Base-by-base conservation (phyloP, 2,888 invertebrate genomes). In the Troilus luridus region DNA sequence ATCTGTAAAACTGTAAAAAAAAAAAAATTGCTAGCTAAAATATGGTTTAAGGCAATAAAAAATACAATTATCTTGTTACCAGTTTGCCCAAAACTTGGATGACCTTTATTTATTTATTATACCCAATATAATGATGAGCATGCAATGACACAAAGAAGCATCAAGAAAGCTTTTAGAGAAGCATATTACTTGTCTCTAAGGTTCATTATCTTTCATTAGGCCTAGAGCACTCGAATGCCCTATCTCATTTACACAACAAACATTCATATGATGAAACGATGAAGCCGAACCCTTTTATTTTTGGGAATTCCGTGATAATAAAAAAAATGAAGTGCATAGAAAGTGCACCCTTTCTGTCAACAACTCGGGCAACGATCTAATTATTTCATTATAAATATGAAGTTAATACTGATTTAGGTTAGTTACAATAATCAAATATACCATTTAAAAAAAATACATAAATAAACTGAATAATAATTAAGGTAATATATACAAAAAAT, bases 191-290 rank as follows among this genome's bases (percentile, higher is more conserved):
- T 24, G 72, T 41, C 17, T 11, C 56, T 54, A 85, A 1, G 56
- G 85, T 54, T n/a, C 85, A 41, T n/a, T 9, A 85, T 85, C 85
- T 85, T 58, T n/a, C 56, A 85, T 56, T 11, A 56, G 81, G 85
- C 56, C 85, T 56, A 56, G 85, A 85, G 85, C 85, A 85, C 85
- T 85, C 85, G 85, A 85, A 85, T 85, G 85, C 85, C 85, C 85
- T 56, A 56, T 58, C 41, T 21, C 21, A 62, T 9, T 88, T n/a
- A 88, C 9, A 24, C 24, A 60, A 88, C n/a, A 60, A 21, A 17
- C 21, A 88, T 8, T n/a, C 10, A 41, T 21, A 81, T 85, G 12
- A 85, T n/a, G 56, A 85, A n/a, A 85, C 56, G 56, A 85, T 21
- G 85, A 85, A 85, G 85, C 85, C 85, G 85, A 85, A 58, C 85